phyloP scores from a whole-genome alignment of 2,797 vertebrate genomes.

The Phrynocephalus guinanensis region DNA sequence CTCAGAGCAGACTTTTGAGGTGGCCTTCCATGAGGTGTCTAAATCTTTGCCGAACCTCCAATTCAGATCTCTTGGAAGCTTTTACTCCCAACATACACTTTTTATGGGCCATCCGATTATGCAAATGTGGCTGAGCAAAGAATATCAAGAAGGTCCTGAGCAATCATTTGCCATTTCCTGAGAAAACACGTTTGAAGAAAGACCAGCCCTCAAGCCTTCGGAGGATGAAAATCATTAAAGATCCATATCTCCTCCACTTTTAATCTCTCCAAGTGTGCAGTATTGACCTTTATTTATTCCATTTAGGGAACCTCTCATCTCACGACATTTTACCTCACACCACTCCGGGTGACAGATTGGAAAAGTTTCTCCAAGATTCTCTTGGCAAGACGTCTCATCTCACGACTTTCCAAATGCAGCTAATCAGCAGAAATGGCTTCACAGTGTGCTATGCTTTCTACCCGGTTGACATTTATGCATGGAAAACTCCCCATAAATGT shows the following conservation, averaged over 20 bases:
- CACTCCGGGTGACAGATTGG: constrained; percentile 17
- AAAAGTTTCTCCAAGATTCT: constrained; percentile 10
- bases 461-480: constrained; percentile 6
- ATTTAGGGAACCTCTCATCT: constrained; percentile 39
- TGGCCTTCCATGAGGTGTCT: not conserved
- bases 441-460: not conserved
- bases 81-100: not conserved
- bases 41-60: accelerated
- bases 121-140: constrained; percentile 23
- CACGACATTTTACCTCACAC: constrained; percentile 7
- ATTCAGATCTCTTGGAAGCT: not conserved
- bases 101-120: not conserved
- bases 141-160: constrained; percentile 27
- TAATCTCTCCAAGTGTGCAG: constrained; percentile 39
- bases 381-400: not conserved
- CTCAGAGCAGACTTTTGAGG: not conserved
- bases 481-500: constrained; percentile 1
- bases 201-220: constrained; percentile 32
- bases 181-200: constrained; percentile 37
- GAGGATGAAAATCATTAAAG: constrained; percentile 50
- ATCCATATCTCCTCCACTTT: constrained; percentile 50
- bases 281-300: constrained; percentile 62
- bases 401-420: constrained; percentile 12
- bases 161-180: constrained; percentile 38
- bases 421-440: constrained; percentile 16